A percentile compares a stretch with the other conserved stretches of the same genome.
Conservation (phyloP, 2,888 invertebrate genomes). For the Drosophila subsilvestris region DNA sequence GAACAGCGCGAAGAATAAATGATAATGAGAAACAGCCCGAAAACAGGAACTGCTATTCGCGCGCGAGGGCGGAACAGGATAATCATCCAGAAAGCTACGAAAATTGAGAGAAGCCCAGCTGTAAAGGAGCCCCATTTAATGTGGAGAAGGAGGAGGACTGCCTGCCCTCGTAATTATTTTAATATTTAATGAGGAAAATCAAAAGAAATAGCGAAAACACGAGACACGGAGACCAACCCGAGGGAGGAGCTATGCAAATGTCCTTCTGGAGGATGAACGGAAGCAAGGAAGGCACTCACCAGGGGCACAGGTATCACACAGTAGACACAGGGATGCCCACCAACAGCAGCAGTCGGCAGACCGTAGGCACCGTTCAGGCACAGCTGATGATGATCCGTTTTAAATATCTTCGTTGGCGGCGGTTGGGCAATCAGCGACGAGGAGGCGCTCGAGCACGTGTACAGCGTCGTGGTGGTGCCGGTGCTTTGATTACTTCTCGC, state of each 20-base stretch:
- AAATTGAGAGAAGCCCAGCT: conserved; percentile 34
- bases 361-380: conserved; percentile 81
- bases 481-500: conserved; percentile 36
- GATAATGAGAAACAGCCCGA: conserved; percentile 56
- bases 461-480: conserved; percentile 68
- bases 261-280: neutral
- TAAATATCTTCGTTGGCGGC: conserved; percentile 82
- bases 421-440: conserved; percentile 82
- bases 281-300: conserved; percentile 68
- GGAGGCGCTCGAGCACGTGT: conserved; percentile 79
- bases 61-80: conserved; percentile 23
- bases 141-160: neutral
- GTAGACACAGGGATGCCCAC: conserved; percentile 83
- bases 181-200: conserved; percentile 66
- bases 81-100: conserved; percentile 42
- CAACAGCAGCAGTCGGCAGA: conserved; percentile 81
- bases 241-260: conserved; percentile 50
- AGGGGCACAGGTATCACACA: conserved; percentile 83
- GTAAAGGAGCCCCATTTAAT: conserved; percentile 2
- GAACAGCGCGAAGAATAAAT: conserved; percentile 62
- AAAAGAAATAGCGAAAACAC: conserved; percentile 45
- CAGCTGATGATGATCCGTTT: conserved; percentile 80
- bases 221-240: neutral
- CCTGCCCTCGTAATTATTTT: conserved; percentile 60
- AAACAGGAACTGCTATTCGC: neutral